phyloP scores from a whole-genome alignment of 2,113 vertebrate genomes.

The Poeciliopsis occidentalis region DNA sequence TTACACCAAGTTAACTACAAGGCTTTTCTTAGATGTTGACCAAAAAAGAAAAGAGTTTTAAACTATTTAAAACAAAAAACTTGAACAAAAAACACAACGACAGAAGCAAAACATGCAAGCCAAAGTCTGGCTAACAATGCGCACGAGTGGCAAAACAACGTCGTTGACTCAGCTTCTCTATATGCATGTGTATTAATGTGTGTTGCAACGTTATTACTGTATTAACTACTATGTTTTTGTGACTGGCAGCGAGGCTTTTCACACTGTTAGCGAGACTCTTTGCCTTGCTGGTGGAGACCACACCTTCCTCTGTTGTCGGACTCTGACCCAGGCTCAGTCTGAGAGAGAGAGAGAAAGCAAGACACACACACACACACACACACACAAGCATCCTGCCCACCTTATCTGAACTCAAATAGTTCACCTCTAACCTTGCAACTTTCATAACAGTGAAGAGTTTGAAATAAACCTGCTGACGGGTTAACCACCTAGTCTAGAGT shows the following conservation, averaged over 20 bases:
- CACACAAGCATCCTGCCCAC: not conserved
- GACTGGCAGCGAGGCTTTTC: not conserved
- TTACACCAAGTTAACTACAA: no score
- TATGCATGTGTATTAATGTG: not conserved
- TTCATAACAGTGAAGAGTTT: not conserved
- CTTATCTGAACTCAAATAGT: not conserved
- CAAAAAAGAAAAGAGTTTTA: not conserved
- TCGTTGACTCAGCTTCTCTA: not conserved
- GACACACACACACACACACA: constrained; percentile 12
- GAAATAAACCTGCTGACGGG: constrained; percentile 11
- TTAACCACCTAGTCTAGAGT: not conserved
- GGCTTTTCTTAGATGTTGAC: no score
- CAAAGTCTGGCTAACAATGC: not conserved
- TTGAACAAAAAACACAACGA: not conserved
- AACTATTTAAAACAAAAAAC: not conserved
- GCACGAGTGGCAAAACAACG: not conserved
- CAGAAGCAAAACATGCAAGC: not conserved
- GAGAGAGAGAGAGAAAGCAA: not conserved
- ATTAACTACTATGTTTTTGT: constrained; percentile 2
- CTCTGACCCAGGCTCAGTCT: constrained; percentile 60
- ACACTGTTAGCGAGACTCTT: constrained; percentile 50
- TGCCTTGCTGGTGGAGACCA: constrained; percentile 44
- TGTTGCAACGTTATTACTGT: not conserved
- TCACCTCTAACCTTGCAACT: constrained; percentile 6
- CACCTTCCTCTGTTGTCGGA: constrained; percentile 58